These are phyloP conservation scores for Anguilla obscura DNA, from an alignment of 2,797 vertebrate genomes.

Conservation along the genomic window DNA sequence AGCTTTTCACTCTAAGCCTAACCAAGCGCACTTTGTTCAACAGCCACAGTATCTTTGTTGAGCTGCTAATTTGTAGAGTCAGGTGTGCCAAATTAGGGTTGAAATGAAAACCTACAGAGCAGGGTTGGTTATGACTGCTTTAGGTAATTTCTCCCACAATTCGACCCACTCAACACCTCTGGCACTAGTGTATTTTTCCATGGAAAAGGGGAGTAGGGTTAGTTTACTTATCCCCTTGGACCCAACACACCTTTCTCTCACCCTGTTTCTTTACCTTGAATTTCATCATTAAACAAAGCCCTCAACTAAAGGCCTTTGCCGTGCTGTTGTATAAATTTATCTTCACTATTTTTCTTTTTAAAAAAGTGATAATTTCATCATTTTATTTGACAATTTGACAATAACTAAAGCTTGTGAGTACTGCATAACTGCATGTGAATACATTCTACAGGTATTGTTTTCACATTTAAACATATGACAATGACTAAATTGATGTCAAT, in stretches of 20 bases:
- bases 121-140: background rate
- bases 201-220: background rate
- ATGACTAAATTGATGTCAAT: background rate
- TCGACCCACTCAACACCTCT: background rate
- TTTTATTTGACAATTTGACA: too few species aligned
- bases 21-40: too few species aligned
- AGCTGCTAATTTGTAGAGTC: too few species aligned
- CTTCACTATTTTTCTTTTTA: too few species aligned
- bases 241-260: background rate
- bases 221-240: background rate
- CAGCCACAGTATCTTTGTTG: too few species aligned
- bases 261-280: background rate
- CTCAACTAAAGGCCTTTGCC: background rate
- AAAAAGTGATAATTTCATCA: too few species aligned
- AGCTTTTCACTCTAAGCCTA: too few species aligned
- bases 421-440: background rate
- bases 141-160: background rate
- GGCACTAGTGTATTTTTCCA: background rate
- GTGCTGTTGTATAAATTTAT: background rate
- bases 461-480: background rate
- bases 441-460: background rate
- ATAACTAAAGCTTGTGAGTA: background rate
- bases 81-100: too few species aligned
- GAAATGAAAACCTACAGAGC: too few species aligned
- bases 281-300: slow-evolving; percentile 3